A percentile compares a stretch with the other conserved stretches of the same genome.
Conservation (phyloP, 64 coral and sea anemone genomes). For the Actinia equina region DNA sequence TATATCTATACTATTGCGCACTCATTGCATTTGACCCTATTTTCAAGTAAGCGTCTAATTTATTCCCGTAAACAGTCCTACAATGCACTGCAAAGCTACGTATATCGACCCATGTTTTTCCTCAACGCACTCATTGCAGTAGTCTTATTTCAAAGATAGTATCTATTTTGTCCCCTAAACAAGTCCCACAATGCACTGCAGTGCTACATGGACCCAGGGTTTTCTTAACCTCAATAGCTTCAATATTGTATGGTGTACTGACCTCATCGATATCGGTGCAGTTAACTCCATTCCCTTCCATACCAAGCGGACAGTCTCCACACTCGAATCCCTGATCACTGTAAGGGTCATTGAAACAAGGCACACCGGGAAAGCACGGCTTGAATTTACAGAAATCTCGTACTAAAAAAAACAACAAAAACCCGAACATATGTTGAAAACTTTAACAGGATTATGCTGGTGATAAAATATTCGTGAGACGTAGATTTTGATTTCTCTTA, state of each 20-base stretch:
- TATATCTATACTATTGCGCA: no score
- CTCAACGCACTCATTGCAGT: no score
- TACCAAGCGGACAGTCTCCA: slow-evolving; percentile 90
- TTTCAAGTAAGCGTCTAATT: no score
- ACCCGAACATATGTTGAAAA: neutral
- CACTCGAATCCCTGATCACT: slow-evolving; percentile 67
- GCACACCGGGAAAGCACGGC: slow-evolving; percentile 81
- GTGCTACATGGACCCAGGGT: no score
- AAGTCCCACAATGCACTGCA: no score
- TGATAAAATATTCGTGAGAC: neutral
- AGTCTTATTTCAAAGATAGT: no score
- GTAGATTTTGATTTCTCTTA: neutral
- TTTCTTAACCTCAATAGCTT: no score
- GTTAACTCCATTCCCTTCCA: slow-evolving; percentile 85
- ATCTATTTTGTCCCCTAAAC: no score
- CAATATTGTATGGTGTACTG: neutral
- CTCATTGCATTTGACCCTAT: no score
- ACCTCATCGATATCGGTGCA: slow-evolving; percentile 92
- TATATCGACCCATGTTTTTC: no score
- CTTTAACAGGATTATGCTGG: neutral
- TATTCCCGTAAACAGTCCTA: no score
- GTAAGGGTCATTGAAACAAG: slow-evolving; percentile 79
- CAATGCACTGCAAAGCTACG: no score
- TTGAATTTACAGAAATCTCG: slow-evolving; percentile 87
- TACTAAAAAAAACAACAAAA: slow-evolving; percentile 28